A percentile compares a stretch with the other conserved stretches of the same genome.
phyloP scores from a whole-genome alignment of 2,888 invertebrate genomes.

The Druceiella hillmani region DNA sequence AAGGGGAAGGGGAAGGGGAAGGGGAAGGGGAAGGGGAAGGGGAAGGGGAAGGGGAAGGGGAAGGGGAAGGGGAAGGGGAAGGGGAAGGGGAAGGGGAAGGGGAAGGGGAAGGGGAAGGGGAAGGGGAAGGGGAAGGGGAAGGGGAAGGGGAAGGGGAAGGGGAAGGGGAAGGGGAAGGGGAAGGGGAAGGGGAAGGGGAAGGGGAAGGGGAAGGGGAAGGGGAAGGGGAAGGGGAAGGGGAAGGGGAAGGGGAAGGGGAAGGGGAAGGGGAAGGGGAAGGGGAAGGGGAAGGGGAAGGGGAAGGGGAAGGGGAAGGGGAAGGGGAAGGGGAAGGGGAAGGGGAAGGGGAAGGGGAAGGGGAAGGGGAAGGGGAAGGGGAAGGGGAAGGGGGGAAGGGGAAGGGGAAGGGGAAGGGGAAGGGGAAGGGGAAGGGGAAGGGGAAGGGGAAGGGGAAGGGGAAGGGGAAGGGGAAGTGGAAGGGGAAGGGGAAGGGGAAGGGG shows the following conservation, averaged over 20 bases:
- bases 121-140: not conserved
- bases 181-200: not conserved
- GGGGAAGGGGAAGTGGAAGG: not conserved
- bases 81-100: not conserved
- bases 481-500: not conserved
- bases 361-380: not conserved
- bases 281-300: not conserved
- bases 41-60: not conserved
- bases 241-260: not conserved
- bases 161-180: not conserved
- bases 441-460: not conserved
- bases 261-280: not conserved
- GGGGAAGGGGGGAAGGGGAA: not conserved
- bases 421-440: not conserved
- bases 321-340: not conserved
- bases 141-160: not conserved
- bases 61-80: not conserved
- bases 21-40: not conserved
- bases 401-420: not conserved
- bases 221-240: not conserved
- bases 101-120: not conserved
- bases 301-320: not conserved
- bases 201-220: not conserved
- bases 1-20: not conserved
- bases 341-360: slow-evolving; percentile 11